Evolutionary conservation across 2,797 vertebrate genomes (phyloP).

Genomic region (Crenuchus spilurus): DNA sequence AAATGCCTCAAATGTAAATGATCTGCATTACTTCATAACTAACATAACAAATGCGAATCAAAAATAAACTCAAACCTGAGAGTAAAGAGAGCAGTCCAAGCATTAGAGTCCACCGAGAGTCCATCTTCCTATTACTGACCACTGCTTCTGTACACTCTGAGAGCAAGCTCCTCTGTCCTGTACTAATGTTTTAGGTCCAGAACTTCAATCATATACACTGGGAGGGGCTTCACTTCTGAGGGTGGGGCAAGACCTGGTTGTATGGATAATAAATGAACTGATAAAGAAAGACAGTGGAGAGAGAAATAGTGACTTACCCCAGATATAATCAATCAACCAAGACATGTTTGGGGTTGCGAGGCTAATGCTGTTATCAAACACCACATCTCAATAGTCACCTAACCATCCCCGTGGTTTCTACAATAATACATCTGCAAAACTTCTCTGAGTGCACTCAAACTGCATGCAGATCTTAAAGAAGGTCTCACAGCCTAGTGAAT

Average conservation of each 20-base stretch:
- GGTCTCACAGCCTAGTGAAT: too few species aligned
- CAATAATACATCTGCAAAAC: too few species aligned
- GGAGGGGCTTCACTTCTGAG: background rate
- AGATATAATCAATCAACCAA: too few species aligned
- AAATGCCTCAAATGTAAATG: too few species aligned
- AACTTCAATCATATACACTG: background rate
- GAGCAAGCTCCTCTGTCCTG: background rate
- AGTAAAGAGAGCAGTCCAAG: conserved; percentile 9
- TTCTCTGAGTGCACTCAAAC: too few species aligned
- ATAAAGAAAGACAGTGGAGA: background rate
- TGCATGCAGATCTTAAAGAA: too few species aligned
- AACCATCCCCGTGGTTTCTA: too few species aligned
- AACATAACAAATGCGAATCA: background rate
- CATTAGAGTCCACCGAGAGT: background rate
- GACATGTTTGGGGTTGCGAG: too few species aligned
- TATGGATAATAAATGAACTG: background rate
- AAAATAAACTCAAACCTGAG: conserved; percentile 34
- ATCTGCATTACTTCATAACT: background rate
- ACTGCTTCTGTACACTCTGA: background rate
- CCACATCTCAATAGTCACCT: too few species aligned
- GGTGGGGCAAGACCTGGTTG: background rate
- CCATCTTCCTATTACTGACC: conserved; percentile 4
- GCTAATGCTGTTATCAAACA: too few species aligned
- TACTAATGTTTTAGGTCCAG: background rate
- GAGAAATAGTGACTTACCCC: too few species aligned